Evolutionary conservation across 2,888 invertebrate genomes (phyloP), one percentile per base, ranked within the genome.

Genomic region (Carcina quercana): DNA sequence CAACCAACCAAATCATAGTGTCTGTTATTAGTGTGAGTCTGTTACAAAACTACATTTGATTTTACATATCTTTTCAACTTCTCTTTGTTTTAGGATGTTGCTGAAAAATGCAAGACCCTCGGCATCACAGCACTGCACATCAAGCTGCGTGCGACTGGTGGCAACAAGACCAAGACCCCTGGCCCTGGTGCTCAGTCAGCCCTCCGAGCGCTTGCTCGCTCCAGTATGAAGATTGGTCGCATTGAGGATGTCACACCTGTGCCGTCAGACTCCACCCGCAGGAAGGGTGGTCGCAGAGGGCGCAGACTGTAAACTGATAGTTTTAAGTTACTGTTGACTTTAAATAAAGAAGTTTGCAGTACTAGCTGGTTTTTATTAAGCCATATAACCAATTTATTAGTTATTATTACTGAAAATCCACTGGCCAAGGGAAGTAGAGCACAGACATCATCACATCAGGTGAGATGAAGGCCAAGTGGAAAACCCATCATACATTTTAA

Each of bases 191-290:
- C 98, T 22, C 96, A 95, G 83, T 98, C 98, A 36, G 99, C 99
- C 27, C 90, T 99, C 32, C 89, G 99, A 57, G 99, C 99, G 55
- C 87, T 99, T 52, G 99, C 99, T 53, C 95, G 99, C 79, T 96
- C 98, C 38, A 96, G 95, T 59, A 98, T 99, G 97, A 98, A 98
- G 84, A 99, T 99, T 76, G 99, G 99, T 30, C 93, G 99, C 61
- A 99, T 99, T 72, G 98, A 96, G 86, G 99, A 99, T 88, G 99
- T 99, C 6, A 99, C 99, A 6, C 99, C 99, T 13, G 98, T 99
- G 79, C 99, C 99, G 61, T 97, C 98, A 34, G 99, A 99, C 86
- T 94, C 96, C 43, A 99, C 98, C 33, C 93, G 99, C 72, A 96
- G 98, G 90, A 99, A 99, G 95, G 98, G 98, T 71, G 99, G 99